Evolutionary conservation across 2,797 vertebrate genomes (phyloP).

Genomic region (Rhinichthys osculus): DNA sequence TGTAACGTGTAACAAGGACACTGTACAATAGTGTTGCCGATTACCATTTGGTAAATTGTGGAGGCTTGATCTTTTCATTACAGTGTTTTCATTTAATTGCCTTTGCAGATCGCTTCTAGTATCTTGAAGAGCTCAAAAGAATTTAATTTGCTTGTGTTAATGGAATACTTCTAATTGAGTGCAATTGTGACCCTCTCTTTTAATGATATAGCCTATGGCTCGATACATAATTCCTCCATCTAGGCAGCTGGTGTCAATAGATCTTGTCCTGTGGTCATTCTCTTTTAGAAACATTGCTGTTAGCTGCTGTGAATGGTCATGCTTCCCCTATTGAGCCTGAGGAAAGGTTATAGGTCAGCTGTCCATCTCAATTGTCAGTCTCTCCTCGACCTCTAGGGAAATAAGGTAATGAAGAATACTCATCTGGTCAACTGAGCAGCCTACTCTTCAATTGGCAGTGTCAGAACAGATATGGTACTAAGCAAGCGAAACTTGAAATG

Average conservation of each 20-base stretch:
- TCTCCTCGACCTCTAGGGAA: constrained; percentile 58
- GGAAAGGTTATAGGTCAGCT: constrained; percentile 67
- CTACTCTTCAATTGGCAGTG: neutral
- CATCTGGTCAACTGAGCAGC: neutral
- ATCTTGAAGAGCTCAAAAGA: constrained; percentile 56
- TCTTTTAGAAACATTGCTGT: constrained; percentile 57
- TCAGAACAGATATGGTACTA: neutral
- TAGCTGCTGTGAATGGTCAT: constrained; percentile 48
- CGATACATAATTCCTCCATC: constrained; percentile 51
- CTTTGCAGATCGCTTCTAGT: constrained; percentile 48
- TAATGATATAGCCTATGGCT: constrained; percentile 57
- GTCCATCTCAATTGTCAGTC: constrained; percentile 66
- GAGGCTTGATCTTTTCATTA: constrained; percentile 23
- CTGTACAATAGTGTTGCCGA: neutral
- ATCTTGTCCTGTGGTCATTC: constrained; percentile 54
- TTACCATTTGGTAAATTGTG: neutral
- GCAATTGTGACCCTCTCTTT: constrained; percentile 45
- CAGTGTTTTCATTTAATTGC: constrained; percentile 66
- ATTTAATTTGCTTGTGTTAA: constrained; percentile 65
- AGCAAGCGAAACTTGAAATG: neutral
- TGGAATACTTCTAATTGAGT: constrained; percentile 22
- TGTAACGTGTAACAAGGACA: neutral
- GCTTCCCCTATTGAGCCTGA: constrained; percentile 63
- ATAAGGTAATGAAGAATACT: constrained; percentile 53
- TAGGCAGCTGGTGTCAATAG: constrained; percentile 41